Evolutionary conservation across 2,888 invertebrate genomes (phyloP).

Genomic region (Oligia fasciuncula): DNA sequence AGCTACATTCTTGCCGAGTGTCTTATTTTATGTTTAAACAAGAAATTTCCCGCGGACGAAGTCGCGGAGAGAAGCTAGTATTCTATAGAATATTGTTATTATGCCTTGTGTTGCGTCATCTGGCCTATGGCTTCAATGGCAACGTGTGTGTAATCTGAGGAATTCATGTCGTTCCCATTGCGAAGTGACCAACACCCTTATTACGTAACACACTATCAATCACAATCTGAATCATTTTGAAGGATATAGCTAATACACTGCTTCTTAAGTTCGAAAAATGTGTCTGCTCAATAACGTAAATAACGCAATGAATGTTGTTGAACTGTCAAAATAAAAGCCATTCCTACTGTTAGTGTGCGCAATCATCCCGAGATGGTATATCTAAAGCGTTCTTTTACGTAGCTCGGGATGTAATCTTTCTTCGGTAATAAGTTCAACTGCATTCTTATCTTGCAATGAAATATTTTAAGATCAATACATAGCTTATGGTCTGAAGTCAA

Average conservation of each 20-base stretch:
- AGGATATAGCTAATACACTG: not conserved
- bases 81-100: slow-evolving; percentile 17
- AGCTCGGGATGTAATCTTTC: not conserved
- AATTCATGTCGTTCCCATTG: slow-evolving; percentile 10
- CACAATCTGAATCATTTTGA: not conserved
- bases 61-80: not conserved
- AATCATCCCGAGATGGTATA: not conserved
- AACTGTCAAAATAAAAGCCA: not conserved
- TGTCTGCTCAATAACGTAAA: too few relatives aligned
- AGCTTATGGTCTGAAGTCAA: not conserved
- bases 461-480: not conserved
- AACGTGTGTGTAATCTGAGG: not conserved
- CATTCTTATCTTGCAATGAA: not conserved
- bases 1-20: not conserved
- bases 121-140: slow-evolving; percentile 3
- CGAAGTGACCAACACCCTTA: not conserved
- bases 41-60: not conserved
- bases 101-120: slow-evolving; percentile 18
- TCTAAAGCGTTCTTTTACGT: not conserved
- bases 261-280: not conserved
- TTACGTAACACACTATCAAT: not conserved
- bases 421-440: not conserved
- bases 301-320: not conserved
- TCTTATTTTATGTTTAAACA: not conserved
- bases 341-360: not conserved